Conservation (phyloP, 2,113 vertebrate species). For the Oenanthe oenanthe region DNA sequence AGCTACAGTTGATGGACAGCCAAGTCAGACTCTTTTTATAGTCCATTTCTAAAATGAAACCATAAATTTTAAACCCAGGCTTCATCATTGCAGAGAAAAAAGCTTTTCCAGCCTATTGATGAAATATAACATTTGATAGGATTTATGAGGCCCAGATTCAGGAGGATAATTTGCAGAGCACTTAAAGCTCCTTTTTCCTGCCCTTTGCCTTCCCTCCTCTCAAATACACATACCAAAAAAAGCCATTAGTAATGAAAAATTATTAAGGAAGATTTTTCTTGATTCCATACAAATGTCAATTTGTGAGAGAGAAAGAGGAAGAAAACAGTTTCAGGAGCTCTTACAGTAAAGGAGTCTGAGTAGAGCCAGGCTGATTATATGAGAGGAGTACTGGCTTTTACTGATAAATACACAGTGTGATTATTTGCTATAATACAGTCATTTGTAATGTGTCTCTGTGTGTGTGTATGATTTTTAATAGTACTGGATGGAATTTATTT, state of each 20-base stretch:
- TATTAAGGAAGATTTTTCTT: conserved; percentile 72
- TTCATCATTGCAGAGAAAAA: conserved; percentile 78
- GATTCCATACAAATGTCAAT: conserved; percentile 72
- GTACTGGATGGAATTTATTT: conserved; percentile 4
- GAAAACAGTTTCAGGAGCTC: conserved; percentile 42
- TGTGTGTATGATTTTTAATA: conserved; percentile 48
- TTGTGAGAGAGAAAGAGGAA: conserved; percentile 43
- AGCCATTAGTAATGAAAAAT: conserved; percentile 80
- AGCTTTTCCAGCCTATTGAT: conserved; percentile 79
- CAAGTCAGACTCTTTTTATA: conserved; percentile 80
- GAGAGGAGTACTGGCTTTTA: not conserved
- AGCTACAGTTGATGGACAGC: conserved; percentile 77
- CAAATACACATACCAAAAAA: conserved; percentile 69
- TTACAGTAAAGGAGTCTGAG: not conserved
- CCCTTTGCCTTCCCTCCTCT: conserved; percentile 72
- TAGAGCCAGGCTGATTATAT: not conserved
- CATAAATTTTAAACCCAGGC: conserved; percentile 81
- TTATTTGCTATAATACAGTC: conserved; percentile 55
- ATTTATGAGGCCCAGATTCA: conserved; percentile 85
- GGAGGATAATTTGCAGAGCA: conserved; percentile 85
- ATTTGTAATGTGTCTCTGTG: not conserved
- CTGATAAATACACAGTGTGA: conserved; percentile 19
- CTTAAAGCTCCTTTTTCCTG: conserved; percentile 81
- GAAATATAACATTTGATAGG: conserved; percentile 83
- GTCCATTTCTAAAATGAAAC: conserved; percentile 89